Conservation (phyloP, 2,113 vertebrate species). For the Atherinomorus stipes region DNA sequence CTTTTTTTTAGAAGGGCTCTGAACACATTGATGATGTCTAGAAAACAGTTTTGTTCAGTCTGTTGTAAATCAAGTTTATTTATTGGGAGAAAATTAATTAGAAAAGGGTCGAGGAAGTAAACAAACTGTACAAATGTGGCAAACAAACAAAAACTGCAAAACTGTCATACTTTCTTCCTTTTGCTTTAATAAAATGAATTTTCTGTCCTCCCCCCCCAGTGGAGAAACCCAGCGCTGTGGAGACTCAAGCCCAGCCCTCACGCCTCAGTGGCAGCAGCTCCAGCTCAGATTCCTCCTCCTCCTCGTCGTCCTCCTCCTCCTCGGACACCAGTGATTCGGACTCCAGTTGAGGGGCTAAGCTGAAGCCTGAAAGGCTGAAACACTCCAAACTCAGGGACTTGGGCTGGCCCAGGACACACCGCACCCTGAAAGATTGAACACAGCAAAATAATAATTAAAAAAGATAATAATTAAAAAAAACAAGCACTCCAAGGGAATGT, state of each 20-base stretch:
- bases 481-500: conserved; percentile 44
- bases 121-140: no score
- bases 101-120: no score
- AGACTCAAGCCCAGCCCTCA: conserved; percentile 83
- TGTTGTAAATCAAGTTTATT: no score
- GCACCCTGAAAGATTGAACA: conserved; percentile 56
- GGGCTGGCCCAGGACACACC: conserved; percentile 68
- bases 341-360: conserved; percentile 83
- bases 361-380: not conserved
- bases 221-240: conserved; percentile 83
- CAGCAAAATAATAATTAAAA: no score
- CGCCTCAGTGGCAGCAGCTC: conserved; percentile 94
- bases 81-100: no score
- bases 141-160: no score
- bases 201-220: conserved; percentile 64
- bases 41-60: no score
- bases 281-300: conserved; percentile 87
- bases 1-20: no score
- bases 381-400: conserved; percentile 70
- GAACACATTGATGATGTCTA: no score
- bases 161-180: no score
- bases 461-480: not conserved
- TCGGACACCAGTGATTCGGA: conserved; percentile 95
- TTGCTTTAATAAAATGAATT: not conserved
- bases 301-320: conserved; percentile 89